Conservation (phyloP, 2,797 vertebrate species). For the Cercopithecus hamlyni region DNA sequence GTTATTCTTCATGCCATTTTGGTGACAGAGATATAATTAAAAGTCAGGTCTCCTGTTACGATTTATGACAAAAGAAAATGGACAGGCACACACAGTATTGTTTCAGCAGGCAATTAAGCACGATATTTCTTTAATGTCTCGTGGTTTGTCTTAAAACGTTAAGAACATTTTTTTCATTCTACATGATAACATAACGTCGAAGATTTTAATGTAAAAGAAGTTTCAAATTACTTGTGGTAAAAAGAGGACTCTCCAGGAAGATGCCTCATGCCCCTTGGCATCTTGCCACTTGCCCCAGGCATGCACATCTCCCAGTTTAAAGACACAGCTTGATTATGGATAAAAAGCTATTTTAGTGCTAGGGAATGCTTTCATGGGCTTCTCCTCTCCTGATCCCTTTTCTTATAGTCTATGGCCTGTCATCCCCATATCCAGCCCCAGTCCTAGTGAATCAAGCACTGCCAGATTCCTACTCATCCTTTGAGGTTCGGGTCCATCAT, state of each 20-base stretch:
- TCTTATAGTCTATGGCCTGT: rapidly evolving
- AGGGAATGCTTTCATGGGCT: background rate
- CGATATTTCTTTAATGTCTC: background rate
- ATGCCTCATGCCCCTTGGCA: rapidly evolving
- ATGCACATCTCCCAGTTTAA: background rate
- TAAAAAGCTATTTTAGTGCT: background rate
- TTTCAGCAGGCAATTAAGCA: background rate
- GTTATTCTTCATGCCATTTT: background rate
- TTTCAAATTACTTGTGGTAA: background rate
- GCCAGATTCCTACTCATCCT: background rate
- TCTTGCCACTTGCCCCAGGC: background rate
- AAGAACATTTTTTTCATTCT: background rate
- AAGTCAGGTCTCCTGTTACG: background rate
- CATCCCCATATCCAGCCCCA: background rate
- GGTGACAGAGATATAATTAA: background rate
- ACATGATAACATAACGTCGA: background rate
- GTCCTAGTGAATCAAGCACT: background rate
- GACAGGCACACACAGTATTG: rapidly evolving
- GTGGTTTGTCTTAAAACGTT: background rate
- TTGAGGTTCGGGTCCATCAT: background rate
- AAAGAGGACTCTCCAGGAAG: background rate
- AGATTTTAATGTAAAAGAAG: background rate
- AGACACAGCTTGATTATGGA: background rate
- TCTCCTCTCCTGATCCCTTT: background rate
- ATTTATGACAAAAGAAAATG: background rate